Percentiles rank a stretch among this genome's conserved stretches.
These are phyloP conservation scores for Squalus acanthias DNA, from an alignment of 2,797 vertebrate species.

Conservation along the genomic window DNA sequence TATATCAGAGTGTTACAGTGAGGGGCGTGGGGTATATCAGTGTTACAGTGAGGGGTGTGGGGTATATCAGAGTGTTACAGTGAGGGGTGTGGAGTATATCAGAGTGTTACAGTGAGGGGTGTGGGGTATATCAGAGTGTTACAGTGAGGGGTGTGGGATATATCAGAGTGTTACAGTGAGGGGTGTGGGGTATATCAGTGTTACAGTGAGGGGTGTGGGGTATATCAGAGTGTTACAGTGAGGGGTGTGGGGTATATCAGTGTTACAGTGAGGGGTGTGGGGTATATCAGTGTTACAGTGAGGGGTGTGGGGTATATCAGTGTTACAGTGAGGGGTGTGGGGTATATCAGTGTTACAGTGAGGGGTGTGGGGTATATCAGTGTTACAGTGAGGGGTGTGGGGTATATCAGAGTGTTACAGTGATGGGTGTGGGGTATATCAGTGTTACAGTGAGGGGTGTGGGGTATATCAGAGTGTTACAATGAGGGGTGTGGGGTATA, in stretches of 20 bases:
- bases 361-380: background rate
- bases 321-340: background rate
- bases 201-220: background rate
- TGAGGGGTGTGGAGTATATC: background rate
- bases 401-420: background rate
- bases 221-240: background rate
- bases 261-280: background rate
- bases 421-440: too few species aligned
- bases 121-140: background rate
- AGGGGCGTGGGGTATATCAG: background rate
- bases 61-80: background rate
- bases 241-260: background rate
- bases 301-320: background rate
- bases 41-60: background rate
- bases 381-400: background rate
- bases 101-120: too few species aligned
- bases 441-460: background rate
- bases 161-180: background rate
- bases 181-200: background rate
- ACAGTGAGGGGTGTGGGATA: background rate
- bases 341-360: background rate
- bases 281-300: background rate
- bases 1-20: background rate
- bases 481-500: background rate
- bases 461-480: background rate